These are phyloP conservation scores for Sylvietta virens DNA, from an alignment of 2,113 vertebrate genomes.

Conservation along the genomic window DNA sequence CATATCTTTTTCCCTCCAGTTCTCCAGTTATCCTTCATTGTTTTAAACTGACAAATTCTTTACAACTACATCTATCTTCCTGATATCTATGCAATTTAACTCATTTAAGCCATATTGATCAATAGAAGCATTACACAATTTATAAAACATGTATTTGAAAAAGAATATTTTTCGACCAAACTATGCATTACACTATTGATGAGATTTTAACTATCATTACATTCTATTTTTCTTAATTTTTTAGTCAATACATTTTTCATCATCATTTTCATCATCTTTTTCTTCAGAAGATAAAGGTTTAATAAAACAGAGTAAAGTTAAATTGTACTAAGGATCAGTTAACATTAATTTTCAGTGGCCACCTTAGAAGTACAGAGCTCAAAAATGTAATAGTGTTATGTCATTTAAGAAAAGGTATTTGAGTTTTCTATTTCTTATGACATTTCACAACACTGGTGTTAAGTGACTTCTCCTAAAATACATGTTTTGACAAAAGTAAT, in stretches of 20 bases:
- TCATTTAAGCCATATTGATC: not conserved
- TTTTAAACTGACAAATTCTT: not conserved
- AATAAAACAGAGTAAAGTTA: constrained; percentile 14
- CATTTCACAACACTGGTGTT: constrained; percentile 36
- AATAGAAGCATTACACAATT: not conserved
- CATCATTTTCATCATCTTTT: not conserved
- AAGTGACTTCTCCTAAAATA: constrained; percentile 54
- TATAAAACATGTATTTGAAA: not conserved
- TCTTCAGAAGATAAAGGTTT: constrained; percentile 37
- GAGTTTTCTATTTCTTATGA: constrained; percentile 63
- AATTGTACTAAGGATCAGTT: not conserved
- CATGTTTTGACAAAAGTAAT: constrained; percentile 63
- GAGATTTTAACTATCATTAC: not conserved
- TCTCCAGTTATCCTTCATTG: not conserved
- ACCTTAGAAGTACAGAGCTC: not conserved
- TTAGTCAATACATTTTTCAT: not conserved
- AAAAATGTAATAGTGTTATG: constrained; percentile 26
- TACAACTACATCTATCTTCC: not conserved
- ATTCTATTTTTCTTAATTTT: not conserved
- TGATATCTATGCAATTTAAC: not conserved
- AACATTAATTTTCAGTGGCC: constrained; percentile 56
- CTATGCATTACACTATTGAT: not conserved
- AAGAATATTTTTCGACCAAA: not conserved
- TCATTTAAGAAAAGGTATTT: constrained; percentile 4
- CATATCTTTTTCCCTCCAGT: not conserved